Base-by-base conservation (phyloP, 2,888 invertebrate species). In the Operophtera brumata region DNA sequence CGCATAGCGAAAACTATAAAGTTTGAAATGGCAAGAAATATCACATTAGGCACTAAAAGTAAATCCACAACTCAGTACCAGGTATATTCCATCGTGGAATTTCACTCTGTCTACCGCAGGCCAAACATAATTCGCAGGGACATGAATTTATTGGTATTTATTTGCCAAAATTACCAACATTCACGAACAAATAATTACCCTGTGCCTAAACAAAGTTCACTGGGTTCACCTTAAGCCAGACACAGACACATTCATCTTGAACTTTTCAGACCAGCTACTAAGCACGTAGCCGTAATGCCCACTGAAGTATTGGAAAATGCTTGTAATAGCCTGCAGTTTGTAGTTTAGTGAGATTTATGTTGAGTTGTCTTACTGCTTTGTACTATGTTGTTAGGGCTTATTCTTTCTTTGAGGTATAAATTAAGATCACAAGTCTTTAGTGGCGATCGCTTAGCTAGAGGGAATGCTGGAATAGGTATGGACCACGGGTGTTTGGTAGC, bases 271-370 rank as follows among this genome's bases (percentile, higher is more conserved):
- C 44, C 50, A 34, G 26, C 8, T 7, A 26, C 25, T 39, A 9
- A 32, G n/a, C 46, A 47, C 52, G 52, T 52, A 52, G 43, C 36
- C 6, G 36, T 52, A 42, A 47, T 47, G 46, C 42, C 41, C 36
- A 52, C 42, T 12, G 46, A 36, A 28, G 48, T 52, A 52, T 52
- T 42, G 52, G 52, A 47, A 52, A 47, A 42, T 52, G 46, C 40
- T 14, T 26, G 28, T 44, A 20, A 43, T 43, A 49, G 44, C 36
- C 48, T 35, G 6, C 28, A 42, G 41, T 26, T 52, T 47, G 30
- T 47, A 47, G 52, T 47, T 52, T 32, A 47, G 30, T 41, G 36
- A 46, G 46, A 52, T 52, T 52, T 52, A 52, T 41, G 40, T n/a
- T 7, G 46, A 42, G 46, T 52, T 52, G 20, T 13, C 14, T 9